A percentile compares a stretch with the other conserved stretches of the same genome.
Evolutionary conservation across 2,797 vertebrate genomes (phyloP).

Genomic region (Myripristis murdjan): DNA sequence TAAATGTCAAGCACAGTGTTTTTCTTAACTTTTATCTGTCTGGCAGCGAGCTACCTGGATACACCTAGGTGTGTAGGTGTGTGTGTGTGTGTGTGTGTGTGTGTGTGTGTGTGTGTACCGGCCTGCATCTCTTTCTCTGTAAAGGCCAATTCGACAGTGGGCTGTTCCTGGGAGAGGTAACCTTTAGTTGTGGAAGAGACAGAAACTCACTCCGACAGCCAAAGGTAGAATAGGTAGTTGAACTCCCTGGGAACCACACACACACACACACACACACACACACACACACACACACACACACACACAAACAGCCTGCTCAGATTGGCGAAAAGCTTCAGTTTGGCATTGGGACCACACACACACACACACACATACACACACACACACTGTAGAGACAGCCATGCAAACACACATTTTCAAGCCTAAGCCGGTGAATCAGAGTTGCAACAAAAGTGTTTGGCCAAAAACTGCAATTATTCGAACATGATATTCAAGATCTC

Average conservation of each 20-base stretch:
- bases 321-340: slow-evolving; percentile 19
- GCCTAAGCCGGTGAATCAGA: no score
- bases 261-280: slow-evolving; percentile 1
- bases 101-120: background rate
- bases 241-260: slow-evolving; percentile 43
- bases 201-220: slow-evolving; percentile 56
- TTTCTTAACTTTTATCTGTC: slow-evolving; percentile 35
- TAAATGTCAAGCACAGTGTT: slow-evolving; percentile 49
- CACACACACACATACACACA: slow-evolving; percentile 15
- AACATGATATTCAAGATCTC: no score
- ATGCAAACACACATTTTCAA: background rate
- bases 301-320: slow-evolving; percentile 10
- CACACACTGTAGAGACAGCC: background rate
- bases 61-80: slow-evolving; percentile 30
- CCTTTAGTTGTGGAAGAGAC: slow-evolving; percentile 64
- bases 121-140: background rate
- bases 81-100: background rate
- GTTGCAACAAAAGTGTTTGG: no score
- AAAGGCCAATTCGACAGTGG: slow-evolving; percentile 60
- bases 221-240: slow-evolving; percentile 12
- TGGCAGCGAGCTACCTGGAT: slow-evolving; percentile 26
- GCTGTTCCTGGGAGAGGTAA: slow-evolving; percentile 62
- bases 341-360: slow-evolving; percentile 4
- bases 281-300: slow-evolving; percentile 6
- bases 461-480: no score